Percentiles rank a stretch among this genome's conserved stretches.
phyloP scores from a whole-genome alignment of 2,113 vertebrate species.

The Osmerus mordax region DNA sequence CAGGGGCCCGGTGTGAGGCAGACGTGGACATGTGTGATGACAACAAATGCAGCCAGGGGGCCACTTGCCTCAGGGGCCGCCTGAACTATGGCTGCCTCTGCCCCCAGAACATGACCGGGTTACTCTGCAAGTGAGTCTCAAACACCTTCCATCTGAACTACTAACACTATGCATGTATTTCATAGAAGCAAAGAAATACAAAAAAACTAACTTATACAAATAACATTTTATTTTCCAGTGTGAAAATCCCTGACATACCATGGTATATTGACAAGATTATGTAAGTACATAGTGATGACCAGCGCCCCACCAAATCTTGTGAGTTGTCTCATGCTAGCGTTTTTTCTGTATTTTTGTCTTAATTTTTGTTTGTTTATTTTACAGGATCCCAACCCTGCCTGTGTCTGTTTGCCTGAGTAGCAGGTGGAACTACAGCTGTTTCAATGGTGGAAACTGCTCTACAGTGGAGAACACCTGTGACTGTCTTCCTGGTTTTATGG shows the following conservation, averaged over 20 bases:
- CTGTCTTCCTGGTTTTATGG: slow-evolving; percentile 79
- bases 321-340: slow-evolving; percentile 34
- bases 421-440: slow-evolving; percentile 82
- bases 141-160: too few species aligned
- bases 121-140: slow-evolving; percentile 73
- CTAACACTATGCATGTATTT: neutral
- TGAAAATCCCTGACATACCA: slow-evolving; percentile 63
- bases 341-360: too few species aligned
- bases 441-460: slow-evolving; percentile 82
- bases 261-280: slow-evolving; percentile 70
- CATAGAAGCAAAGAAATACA: neutral
- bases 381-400: slow-evolving; percentile 75
- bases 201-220: neutral
- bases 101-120: slow-evolving; percentile 78
- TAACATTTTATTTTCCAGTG: slow-evolving; percentile 45
- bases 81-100: slow-evolving; percentile 80
- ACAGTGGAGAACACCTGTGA: slow-evolving; percentile 58
- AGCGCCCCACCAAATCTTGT: slow-evolving; percentile 53
- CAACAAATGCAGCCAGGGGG: slow-evolving; percentile 79
- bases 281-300: slow-evolving; percentile 49
- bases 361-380: slow-evolving; percentile 9
- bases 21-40: slow-evolving; percentile 70
- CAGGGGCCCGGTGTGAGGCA: slow-evolving; percentile 73
- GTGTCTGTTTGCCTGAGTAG: slow-evolving; percentile 73
- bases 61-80: slow-evolving; percentile 78